A percentile compares a stretch with the other conserved stretches of the same genome.
Evolutionary conservation across 2,888 invertebrate genomes (phyloP).

Genomic region (Agrotis exclamationis): DNA sequence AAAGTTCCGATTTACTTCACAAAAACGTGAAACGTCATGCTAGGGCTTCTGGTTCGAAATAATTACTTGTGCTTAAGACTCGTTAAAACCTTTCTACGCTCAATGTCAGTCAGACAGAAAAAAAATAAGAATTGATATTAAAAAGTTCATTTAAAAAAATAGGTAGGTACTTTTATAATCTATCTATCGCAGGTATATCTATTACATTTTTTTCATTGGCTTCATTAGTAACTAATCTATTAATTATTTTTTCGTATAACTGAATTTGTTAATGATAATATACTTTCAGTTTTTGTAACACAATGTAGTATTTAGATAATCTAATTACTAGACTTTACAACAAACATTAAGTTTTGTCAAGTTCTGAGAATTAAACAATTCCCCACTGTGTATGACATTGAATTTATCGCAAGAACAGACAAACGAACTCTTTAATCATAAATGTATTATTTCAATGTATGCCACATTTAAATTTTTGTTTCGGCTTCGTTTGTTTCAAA

Average conservation of each 20-base stretch:
- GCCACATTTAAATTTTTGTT: not conserved
- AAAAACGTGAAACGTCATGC: too few species aligned
- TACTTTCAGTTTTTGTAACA: not conserved
- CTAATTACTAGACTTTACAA: slow-evolving; percentile 34
- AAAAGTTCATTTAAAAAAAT: slow-evolving; percentile 21
- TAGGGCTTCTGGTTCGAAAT: too few species aligned
- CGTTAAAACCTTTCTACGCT: slow-evolving; percentile 16
- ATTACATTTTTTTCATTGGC: not conserved
- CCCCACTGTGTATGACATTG: slow-evolving; percentile 48
- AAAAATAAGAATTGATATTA: slow-evolving; percentile 5
- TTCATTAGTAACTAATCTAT: not conserved
- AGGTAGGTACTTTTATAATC: not conserved
- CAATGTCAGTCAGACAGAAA: slow-evolving; percentile 31
- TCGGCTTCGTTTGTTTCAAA: not conserved
- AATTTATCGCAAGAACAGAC: slow-evolving; percentile 40
- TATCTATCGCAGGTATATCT: not conserved
- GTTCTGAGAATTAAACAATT: slow-evolving; percentile 58
- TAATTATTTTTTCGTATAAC: not conserved
- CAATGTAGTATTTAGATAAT: slow-evolving; percentile 33
- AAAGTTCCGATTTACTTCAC: too few species aligned
- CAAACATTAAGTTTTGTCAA: slow-evolving; percentile 40
- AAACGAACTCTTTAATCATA: slow-evolving; percentile 24
- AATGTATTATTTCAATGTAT: not conserved
- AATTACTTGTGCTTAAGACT: not conserved
- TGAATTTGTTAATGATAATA: not conserved